A percentile compares a stretch with the other conserved stretches of the same genome.
Conservation (phyloP, 2,797 vertebrate genomes). For the Anas capensis region DNA sequence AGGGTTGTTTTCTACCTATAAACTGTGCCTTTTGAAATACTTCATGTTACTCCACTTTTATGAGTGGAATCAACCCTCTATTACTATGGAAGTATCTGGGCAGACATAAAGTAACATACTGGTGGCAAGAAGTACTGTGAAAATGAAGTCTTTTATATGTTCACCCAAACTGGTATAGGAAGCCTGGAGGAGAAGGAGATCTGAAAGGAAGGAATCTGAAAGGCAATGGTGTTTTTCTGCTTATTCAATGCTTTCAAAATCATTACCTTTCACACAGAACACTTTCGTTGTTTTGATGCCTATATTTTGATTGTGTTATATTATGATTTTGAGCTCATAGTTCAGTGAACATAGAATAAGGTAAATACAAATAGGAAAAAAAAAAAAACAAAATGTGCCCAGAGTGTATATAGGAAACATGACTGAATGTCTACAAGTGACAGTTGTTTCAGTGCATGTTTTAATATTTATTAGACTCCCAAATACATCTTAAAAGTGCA, state of each 20-base stretch:
- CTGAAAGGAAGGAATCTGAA: not conserved
- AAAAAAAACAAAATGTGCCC: not conserved
- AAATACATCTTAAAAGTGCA: not conserved
- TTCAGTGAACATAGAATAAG: not conserved
- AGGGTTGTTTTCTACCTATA: not conserved
- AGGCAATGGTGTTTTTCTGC: not conserved
- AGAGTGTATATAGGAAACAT: not conserved
- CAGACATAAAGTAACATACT: not conserved
- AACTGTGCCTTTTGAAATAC: not conserved
- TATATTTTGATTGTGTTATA: not conserved
- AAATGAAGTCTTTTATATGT: not conserved
- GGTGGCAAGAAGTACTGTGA: not conserved
- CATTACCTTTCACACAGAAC: not conserved
- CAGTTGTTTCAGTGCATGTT: not conserved
- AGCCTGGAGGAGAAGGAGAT: not conserved
- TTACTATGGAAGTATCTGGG: not conserved
- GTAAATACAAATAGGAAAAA: not conserved
- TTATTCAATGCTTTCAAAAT: not conserved
- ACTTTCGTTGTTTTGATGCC: not conserved
- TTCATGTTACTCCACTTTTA: not conserved
- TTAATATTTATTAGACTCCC: not conserved
- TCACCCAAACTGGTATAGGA: not conserved
- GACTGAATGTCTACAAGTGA: not conserved
- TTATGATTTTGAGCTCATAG: not conserved
- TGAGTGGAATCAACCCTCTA: not conserved